Evolutionary conservation across 2,797 vertebrate genomes (phyloP).

Genomic region (Phalanger gymnotis): DNA sequence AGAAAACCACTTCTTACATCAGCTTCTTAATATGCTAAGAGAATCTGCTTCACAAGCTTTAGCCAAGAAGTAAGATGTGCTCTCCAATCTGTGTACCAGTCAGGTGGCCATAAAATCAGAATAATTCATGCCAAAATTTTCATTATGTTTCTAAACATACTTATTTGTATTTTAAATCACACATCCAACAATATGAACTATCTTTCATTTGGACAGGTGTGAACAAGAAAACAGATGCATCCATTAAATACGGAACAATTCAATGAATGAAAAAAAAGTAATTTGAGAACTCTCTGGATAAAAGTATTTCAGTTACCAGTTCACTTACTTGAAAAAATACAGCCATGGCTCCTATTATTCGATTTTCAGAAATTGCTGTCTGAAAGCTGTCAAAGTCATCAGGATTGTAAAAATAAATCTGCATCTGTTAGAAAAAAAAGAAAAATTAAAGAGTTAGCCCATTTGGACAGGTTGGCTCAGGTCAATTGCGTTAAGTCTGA

Average conservation of each 20-base stretch:
- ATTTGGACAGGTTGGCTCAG: not conserved
- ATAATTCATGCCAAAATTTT: slow-evolving; percentile 87
- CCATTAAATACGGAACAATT: slow-evolving; percentile 86
- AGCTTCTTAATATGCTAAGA: slow-evolving; percentile 82
- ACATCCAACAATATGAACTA: slow-evolving; percentile 86
- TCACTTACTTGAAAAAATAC: slow-evolving; percentile 96
- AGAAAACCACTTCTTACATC: slow-evolving; percentile 67
- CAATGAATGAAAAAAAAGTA: slow-evolving; percentile 78
- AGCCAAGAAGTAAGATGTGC: slow-evolving; percentile 83
- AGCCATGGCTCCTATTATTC: slow-evolving; percentile 93
- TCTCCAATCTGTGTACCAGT: slow-evolving; percentile 84
- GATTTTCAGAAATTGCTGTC: slow-evolving; percentile 93
- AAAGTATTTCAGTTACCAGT: slow-evolving; percentile 72
- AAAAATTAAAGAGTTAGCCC: not conserved
- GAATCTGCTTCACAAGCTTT: slow-evolving; percentile 78
- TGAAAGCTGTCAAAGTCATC: slow-evolving; percentile 97
- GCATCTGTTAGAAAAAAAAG: slow-evolving; percentile 91
- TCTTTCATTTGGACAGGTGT: slow-evolving; percentile 87
- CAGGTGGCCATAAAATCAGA: slow-evolving; percentile 86
- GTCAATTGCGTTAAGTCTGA: not conserved
- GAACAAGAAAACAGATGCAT: slow-evolving; percentile 87
- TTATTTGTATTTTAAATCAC: slow-evolving; percentile 90
- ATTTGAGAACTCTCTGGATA: slow-evolving; percentile 73
- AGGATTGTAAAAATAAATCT: slow-evolving; percentile 98
- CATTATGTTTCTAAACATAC: slow-evolving; percentile 87